These are phyloP conservation scores for Drosophila rhopaloa DNA, from an alignment of 1,140 invertebrate species.

Conservation along the genomic window DNA sequence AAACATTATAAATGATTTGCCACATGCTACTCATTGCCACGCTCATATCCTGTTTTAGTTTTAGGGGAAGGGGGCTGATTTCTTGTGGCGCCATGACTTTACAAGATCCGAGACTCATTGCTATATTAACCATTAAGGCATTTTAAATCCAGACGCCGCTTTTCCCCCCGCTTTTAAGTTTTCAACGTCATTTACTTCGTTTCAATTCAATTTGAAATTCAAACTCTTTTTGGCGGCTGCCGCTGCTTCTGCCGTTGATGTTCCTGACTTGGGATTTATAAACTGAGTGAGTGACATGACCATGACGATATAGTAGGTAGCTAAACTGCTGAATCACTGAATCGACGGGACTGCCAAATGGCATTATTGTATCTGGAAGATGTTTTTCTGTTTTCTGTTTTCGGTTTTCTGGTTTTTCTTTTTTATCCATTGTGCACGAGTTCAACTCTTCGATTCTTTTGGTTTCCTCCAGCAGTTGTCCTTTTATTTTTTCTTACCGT, in stretches of 20 bases:
- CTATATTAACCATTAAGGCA: slow-evolving; percentile 79
- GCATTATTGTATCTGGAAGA: slow-evolving; percentile 58
- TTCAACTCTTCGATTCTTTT: slow-evolving; percentile 56
- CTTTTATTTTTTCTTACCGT: slow-evolving; percentile 51
- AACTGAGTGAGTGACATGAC: slow-evolving; percentile 69
- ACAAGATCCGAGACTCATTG: slow-evolving; percentile 43
- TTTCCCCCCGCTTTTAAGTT: slow-evolving; percentile 51
- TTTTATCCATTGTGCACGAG: slow-evolving; percentile 37
- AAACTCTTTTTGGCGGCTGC: slow-evolving; percentile 72
- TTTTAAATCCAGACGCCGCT: slow-evolving; percentile 49
- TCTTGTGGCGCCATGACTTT: slow-evolving; percentile 77
- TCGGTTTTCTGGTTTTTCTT: slow-evolving; percentile 46
- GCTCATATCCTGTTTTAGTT: slow-evolving; percentile 62
- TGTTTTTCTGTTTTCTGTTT: slow-evolving; percentile 60
- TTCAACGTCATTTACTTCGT: slow-evolving; percentile 77
- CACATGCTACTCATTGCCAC: slow-evolving; percentile 55
- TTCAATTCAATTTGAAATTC: slow-evolving; percentile 80
- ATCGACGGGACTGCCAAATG: slow-evolving; percentile 45
- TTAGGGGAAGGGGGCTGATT: slow-evolving; percentile 1
- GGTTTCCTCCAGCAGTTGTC: slow-evolving; percentile 26
- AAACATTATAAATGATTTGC: slow-evolving; percentile 80
- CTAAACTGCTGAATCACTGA: slow-evolving; percentile 68
- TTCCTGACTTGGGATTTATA: slow-evolving; percentile 36
- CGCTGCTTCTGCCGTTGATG: slow-evolving; percentile 17
- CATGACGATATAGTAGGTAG: slow-evolving; percentile 65